Base-by-base conservation (phyloP, 2,113 vertebrate species). In the Neolamprologus caudopunctatus region DNA sequence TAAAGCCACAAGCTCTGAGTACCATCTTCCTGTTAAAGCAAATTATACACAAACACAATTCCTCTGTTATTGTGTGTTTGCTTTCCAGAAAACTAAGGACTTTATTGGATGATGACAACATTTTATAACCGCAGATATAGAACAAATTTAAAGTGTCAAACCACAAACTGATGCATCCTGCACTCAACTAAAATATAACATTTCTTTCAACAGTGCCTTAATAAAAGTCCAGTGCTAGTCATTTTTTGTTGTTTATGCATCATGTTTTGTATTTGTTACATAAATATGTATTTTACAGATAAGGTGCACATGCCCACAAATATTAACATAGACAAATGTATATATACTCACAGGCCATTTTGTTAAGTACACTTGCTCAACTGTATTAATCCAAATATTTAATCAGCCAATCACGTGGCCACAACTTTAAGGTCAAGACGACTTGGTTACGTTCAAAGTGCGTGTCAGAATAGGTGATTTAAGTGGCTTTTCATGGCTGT, bases 1-100 rank as follows among this genome's bases (percentile, higher is more conserved):
- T 98, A 91, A 99, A 95, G 75, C 98, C 99, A 94, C 99, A 99
- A 1, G 99, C 99, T 85, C 97, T 95, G 53, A 98, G 85, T 4
- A 96, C 96, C 98, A 99, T 95, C 78, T 83, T 66, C 55, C 85
- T 91, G 87, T 81, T 80, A 3, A 53, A 57, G 10, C 61, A n/a
- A 61, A 10, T 16, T 13, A n/a, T 19, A 84, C 12, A 80, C 9
- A 55, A 78, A 78, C 13, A 68, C 13, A 90, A 7, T 83, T 33
- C 10, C 51, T 28, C 21, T 3, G 55, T 86, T 50, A 28, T 1
- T 6, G 47, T 50, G 8, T 24, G 26, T 14, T 85, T 0, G 7
- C 5, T 24, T 80, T 47, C 12, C 5, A 73, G 82, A 42, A 24
- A 21, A 66, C 19, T n/a, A 13, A 68, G 3, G 8, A 33, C 11